Evolutionary conservation across 1,140 invertebrate species (phyloP).

Genomic region (Acarapis woodi): DNA sequence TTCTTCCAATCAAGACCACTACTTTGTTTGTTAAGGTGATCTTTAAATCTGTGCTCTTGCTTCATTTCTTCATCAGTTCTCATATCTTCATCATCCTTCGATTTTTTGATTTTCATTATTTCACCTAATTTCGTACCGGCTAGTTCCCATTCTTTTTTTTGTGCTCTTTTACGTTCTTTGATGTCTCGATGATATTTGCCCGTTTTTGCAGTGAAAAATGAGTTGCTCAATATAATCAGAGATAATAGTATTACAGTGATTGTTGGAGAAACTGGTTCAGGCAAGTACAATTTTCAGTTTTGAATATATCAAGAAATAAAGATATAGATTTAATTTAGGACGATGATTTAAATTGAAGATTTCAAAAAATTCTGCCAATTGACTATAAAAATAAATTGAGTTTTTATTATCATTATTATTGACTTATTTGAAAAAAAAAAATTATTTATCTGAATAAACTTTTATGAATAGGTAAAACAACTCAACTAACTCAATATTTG

Average conservation of each 20-base stretch:
- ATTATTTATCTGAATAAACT: too few species aligned
- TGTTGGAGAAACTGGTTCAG: conserved; percentile 86
- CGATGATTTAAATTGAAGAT: too few species aligned
- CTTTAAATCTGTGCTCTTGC: conserved; percentile 78
- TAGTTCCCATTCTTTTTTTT: conserved; percentile 96
- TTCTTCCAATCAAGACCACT: conserved; percentile 36
- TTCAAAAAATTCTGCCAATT: too few species aligned
- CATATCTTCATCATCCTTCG: conserved; percentile 36
- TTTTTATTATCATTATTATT: too few species aligned
- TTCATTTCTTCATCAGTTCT: conserved; percentile 34
- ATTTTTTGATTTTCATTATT: conserved; percentile 71
- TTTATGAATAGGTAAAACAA: conserved; percentile 82
- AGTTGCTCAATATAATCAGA: conserved; percentile 66
- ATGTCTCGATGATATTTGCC: conserved; percentile 78
- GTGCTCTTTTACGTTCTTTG: conserved; percentile 76
- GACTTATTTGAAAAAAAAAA: too few species aligned
- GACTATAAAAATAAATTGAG: too few species aligned
- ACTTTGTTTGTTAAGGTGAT: conserved; percentile 50
- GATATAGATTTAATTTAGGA: too few species aligned
- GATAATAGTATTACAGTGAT: conserved; percentile 88
- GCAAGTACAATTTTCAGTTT: too few species aligned
- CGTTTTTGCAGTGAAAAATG: conserved; percentile 78
- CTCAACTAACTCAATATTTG: conserved; percentile 86
- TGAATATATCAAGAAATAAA: too few species aligned
- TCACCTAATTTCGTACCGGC: conserved; percentile 87